Percentiles rank a stretch among this genome's conserved stretches.
These are phyloP conservation scores for Caenorhabditis sulstoni DNA, from an alignment of 2,888 invertebrate genomes.

Conservation along the genomic window DNA sequence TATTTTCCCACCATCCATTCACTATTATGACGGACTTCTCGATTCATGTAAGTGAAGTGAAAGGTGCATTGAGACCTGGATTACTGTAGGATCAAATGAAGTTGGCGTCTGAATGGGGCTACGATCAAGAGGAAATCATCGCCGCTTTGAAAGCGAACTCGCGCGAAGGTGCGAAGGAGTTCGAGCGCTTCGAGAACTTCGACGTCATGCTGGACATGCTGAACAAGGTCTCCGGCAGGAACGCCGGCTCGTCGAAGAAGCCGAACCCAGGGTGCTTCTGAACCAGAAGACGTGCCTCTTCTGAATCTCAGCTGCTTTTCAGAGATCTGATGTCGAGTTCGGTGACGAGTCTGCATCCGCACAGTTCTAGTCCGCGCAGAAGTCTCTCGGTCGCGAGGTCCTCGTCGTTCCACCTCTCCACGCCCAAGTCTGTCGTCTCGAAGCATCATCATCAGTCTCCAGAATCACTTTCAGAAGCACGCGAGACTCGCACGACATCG, in stretches of 20 bases:
- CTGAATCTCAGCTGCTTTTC: neutral
- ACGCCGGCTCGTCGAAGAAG: conserved; percentile 16
- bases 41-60: conserved; percentile 33
- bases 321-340: conserved; percentile 52
- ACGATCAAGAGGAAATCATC: conserved; percentile 57
- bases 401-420: conserved; percentile 51
- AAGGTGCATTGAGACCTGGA: neutral
- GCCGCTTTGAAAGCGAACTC: conserved; percentile 53
- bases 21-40: conserved; percentile 23
- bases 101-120: conserved; percentile 59
- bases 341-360: conserved; percentile 40
- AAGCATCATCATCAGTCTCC: neutral
- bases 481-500: conserved; percentile 64
- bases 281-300: neutral
- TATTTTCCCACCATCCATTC: neutral
- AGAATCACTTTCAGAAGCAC: conserved; percentile 39
- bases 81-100: conserved; percentile 52
- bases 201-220: conserved; percentile 66
- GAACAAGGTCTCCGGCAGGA: conserved; percentile 49
- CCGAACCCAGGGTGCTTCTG: conserved; percentile 17
- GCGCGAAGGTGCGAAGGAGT: conserved; percentile 43
- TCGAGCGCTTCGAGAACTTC: conserved; percentile 59
- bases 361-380: conserved; percentile 31
- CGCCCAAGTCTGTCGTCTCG: conserved; percentile 37
- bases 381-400: conserved; percentile 46